Percentiles rank a stretch among this genome's conserved stretches.
These are phyloP conservation scores for Boulengeromyrus knoepffleri DNA, from an alignment of 2,113 vertebrate species.

Conservation along the genomic window DNA sequence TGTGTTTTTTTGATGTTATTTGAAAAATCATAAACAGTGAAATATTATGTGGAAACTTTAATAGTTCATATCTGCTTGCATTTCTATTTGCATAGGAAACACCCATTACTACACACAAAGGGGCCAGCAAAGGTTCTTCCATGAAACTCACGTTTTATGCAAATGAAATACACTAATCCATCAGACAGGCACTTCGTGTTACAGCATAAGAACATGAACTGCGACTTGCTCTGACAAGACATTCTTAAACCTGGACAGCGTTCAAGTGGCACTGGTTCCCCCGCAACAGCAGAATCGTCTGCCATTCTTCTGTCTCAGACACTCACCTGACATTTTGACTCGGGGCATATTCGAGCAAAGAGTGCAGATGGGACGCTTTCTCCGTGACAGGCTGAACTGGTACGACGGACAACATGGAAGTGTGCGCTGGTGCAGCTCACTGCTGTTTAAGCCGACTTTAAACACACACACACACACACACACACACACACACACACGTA, in stretches of 20 bases:
- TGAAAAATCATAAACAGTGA: neutral
- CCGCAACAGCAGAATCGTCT: neutral
- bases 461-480: slow-evolving; percentile 5
- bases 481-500: slow-evolving; percentile 39
- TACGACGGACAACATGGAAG: slow-evolving; percentile 41
- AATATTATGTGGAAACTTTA: neutral
- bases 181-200: neutral
- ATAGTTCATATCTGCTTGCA: neutral
- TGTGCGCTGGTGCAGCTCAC: slow-evolving; percentile 29
- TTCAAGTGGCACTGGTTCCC: neutral
- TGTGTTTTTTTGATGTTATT: neutral
- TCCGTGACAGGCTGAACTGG: slow-evolving; percentile 28
- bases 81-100: neutral
- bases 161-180: neutral
- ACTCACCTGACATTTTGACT: slow-evolving; percentile 71
- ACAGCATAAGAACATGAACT: neutral
- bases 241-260: neutral
- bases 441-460: slow-evolving; percentile 41
- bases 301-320: neutral
- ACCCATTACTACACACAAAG: neutral
- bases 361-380: slow-evolving; percentile 32
- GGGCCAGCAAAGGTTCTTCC: neutral
- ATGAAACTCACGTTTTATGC: neutral
- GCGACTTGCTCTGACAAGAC: neutral
- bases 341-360: slow-evolving; percentile 59